phyloP scores from a whole-genome alignment of 2,113 vertebrate species.

The Dicaeum eximium region DNA sequence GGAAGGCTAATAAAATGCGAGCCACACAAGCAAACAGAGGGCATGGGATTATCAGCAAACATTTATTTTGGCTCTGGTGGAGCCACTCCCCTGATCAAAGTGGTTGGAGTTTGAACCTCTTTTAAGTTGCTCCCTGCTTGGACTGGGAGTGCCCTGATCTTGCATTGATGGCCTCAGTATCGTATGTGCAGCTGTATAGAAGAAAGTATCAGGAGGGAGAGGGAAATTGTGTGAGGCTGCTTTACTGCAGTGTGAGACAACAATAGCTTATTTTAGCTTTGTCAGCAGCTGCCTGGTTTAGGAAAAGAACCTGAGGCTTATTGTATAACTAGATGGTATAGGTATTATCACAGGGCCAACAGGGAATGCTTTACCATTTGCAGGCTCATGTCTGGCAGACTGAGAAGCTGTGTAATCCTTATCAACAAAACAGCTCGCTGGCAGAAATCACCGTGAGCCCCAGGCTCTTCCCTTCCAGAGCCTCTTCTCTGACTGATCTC shows the following conservation, averaged over 20 bases:
- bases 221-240: background rate
- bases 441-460: constrained; percentile 15
- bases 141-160: background rate
- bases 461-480: background rate
- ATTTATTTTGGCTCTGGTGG: constrained; percentile 54
- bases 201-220: background rate
- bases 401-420: background rate
- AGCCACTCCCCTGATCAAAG: constrained; percentile 41
- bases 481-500: background rate
- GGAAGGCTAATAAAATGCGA: constrained; percentile 47
- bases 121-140: background rate
- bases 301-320: constrained; percentile 31
- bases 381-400: background rate
- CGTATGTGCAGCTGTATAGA: background rate
- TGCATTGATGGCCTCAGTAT: background rate
- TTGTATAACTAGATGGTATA: constrained; percentile 28
- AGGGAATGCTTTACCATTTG: background rate
- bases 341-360: background rate
- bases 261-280: constrained; percentile 11
- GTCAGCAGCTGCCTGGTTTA: background rate
- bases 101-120: constrained; percentile 4
- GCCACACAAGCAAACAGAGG: constrained; percentile 16
- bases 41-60: constrained; percentile 3
- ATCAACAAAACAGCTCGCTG: background rate
- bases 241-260: background rate